These are phyloP conservation scores for Schmidtea mediterranea DNA, from an alignment of 1,140 invertebrate species.

Conservation along the genomic window DNA sequence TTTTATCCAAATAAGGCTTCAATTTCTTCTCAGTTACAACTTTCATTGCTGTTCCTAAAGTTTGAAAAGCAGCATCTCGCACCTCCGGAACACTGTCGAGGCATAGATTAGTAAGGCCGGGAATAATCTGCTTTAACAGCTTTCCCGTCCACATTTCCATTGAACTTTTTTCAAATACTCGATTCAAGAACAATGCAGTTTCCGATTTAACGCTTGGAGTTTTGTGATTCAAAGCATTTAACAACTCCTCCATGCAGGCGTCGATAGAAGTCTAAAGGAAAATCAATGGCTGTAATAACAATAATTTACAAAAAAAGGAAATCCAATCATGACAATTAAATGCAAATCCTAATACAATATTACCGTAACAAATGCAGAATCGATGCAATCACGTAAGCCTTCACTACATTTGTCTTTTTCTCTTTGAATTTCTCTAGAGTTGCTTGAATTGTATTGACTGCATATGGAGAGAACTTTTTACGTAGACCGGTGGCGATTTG, in stretches of 20 bases:
- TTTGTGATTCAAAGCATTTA: slow-evolving; percentile 63
- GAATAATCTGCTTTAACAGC: too few relatives aligned
- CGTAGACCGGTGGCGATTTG: slow-evolving; percentile 56
- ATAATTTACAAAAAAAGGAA: too few relatives aligned
- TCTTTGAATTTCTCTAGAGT: slow-evolving; percentile 87
- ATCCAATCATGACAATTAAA: too few relatives aligned
- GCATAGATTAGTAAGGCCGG: not conserved
- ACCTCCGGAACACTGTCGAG: slow-evolving; percentile 23
- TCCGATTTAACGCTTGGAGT: slow-evolving; percentile 78
- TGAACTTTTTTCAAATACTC: slow-evolving; percentile 34
- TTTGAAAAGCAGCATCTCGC: slow-evolving; percentile 35
- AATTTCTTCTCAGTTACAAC: slow-evolving; percentile 68
- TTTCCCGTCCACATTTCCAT: not conserved
- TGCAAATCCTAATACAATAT: slow-evolving; percentile 31
- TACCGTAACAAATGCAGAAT: slow-evolving; percentile 65
- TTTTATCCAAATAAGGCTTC: slow-evolving; percentile 50
- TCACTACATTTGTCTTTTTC: slow-evolving; percentile 77
- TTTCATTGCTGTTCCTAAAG: slow-evolving; percentile 72
- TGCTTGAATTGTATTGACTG: slow-evolving; percentile 31
- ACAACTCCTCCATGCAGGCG: slow-evolving; percentile 50
- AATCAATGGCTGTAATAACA: not conserved
- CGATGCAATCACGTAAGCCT: too few relatives aligned
- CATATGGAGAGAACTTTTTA: slow-evolving; percentile 57
- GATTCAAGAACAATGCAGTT: slow-evolving; percentile 54
- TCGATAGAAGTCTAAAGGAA: slow-evolving; percentile 46